Evolutionary conservation across 2,113 vertebrate genomes (phyloP), one percentile per base, ranked within the genome.

Genomic region (Kobus ellipsiprymnus): DNA sequence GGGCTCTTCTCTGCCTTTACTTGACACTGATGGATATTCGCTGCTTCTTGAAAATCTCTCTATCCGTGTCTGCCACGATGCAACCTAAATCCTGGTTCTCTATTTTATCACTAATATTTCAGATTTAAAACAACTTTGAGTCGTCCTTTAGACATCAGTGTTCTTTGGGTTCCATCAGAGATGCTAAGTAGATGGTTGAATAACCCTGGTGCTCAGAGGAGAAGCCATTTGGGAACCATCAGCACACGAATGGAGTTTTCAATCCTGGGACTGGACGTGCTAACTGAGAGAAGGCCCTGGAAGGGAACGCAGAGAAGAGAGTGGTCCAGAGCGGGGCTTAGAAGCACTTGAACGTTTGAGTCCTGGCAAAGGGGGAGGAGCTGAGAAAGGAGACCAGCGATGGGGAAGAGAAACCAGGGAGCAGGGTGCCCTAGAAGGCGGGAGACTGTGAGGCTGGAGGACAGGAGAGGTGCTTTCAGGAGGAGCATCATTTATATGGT

Each of bases 171-270:
- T 2, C 81, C 60, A 1, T 12, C 50, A 60, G 84, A 67, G 78
- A 82, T 46, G 54, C 48, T 4, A 2, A 40, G 30, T 2, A 44
- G 64, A 36, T 0, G 33, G 57, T 5, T 12, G 23, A 64, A 44
- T 27, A 33, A 33, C 5, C 11, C 13, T 44, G 54, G 12, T 84
- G 57, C 36, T 57, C 12, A 15, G 59, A 60, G 90, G 55, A 60
- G 7, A 62, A 44, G 3, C 64, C 23, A 23, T 82, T 36, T 0
- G 23, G 82, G 48, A 30, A 13, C 30, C 27, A 6, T 36, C 17
- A 46, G 14, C 23, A 12, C 1, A 0, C 14, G 36, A 44, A 2
- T 25, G 36, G 5, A 2, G 29, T 88, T 54, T 84, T 19, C 44
- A 14, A 6, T 84, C 90, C 14, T 1, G 44, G 83, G 64, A 80